Evolutionary conservation across 2,113 vertebrate species (phyloP), one percentile per base, ranked within the genome.

Genomic region (Odobenus rosmarus): DNA sequence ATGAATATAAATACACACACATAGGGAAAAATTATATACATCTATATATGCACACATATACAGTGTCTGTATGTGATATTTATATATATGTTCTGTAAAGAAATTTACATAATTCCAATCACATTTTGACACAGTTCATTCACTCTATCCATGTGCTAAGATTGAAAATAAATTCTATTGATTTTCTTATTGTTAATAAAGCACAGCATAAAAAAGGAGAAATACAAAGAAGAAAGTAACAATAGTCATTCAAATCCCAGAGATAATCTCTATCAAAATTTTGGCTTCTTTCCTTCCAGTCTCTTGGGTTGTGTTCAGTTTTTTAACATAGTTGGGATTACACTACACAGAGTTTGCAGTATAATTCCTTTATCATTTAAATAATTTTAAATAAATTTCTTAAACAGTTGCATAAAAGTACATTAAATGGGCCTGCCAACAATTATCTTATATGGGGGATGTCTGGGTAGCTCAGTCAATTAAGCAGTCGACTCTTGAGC

Each of bases 151-250:
- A 59, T 26, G 53, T 96, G 2, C 83, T 64, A 87, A 64, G 7
- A 76, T 69, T 76, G 59, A 81, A 97, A 97, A 95, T 64, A 85
- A 64, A 46, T 69, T 53, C 14, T 62, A 7, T 51, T 77, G 33
- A 82, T 61, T 93, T 77, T 62, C 24, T 88, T 15, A 76, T 88
- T 90, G 26, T 84, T 71, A 93, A 74, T n/a, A 80, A 26, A 85
- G 26, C 9, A 95, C 51, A 69, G 28, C 77, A 1, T 61, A 46
- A 84, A 80, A 46, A 61, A 19, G 16, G 57, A 11, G 51, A 97
- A 86, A 49, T 42, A 93, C 3, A 42, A 79, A 86, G 13, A 88
- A 82, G 62, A 64, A 64, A 64, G 62, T 51, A 61, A 51, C 15
- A 93, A 64, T 61, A 59, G 95, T 42, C 49, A 67, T 49, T 84